phyloP scores from a whole-genome alignment of 2,113 vertebrate species.

The Cottus gobio region DNA sequence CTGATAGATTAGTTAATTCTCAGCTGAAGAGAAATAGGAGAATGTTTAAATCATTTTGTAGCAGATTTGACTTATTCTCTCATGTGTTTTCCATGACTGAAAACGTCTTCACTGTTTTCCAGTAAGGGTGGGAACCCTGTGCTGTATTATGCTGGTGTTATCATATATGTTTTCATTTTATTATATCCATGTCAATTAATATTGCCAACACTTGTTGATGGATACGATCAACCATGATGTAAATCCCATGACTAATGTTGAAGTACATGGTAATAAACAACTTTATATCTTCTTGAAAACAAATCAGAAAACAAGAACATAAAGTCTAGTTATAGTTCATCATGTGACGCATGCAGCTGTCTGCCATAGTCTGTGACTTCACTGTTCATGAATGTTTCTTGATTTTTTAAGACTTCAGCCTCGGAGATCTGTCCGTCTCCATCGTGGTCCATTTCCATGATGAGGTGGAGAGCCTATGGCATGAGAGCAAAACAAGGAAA shows the following conservation, averaged over 20 bases:
- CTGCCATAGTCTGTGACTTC: slow-evolving; percentile 97
- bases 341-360: slow-evolving; percentile 81
- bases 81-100: too few relatives aligned
- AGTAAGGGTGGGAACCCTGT: neutral
- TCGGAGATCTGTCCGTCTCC: slow-evolving; percentile 88
- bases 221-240: neutral
- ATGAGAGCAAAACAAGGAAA: slow-evolving; percentile 50
- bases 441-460: slow-evolving; percentile 94
- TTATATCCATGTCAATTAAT: neutral
- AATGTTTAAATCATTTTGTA: neutral
- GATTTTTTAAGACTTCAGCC: slow-evolving; percentile 90
- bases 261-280: neutral
- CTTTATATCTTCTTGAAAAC: neutral
- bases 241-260: neutral
- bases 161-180: neutral
- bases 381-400: slow-evolving; percentile 93
- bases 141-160: neutral
- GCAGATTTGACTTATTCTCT: neutral
- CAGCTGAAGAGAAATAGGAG: neutral
- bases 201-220: neutral
- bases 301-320: neutral
- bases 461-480: slow-evolving; percentile 90
- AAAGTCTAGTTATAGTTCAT: slow-evolving; percentile 74
- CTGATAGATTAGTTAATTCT: neutral
- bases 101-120: too few relatives aligned